Evolutionary conservation across 2,113 vertebrate genomes (phyloP), one percentile per base, ranked within the genome.

Genomic region (Pluvianellus socialis): DNA sequence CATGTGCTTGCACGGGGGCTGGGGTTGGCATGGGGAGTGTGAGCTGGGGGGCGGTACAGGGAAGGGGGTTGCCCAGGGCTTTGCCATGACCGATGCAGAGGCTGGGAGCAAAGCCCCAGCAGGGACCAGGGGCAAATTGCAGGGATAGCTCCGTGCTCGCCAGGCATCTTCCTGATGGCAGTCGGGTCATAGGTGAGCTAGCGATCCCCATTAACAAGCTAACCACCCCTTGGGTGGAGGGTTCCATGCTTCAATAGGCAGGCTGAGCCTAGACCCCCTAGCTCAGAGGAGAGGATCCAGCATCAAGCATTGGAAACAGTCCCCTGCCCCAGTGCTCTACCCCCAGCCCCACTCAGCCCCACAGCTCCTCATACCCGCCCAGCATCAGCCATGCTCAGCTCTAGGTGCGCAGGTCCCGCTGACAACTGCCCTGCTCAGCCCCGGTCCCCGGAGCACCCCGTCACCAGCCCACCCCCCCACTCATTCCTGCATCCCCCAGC

Each of bases 31-130:
- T 27, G 7, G 38, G 28, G 23, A 44, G 13, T 35, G 17, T 9
- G 30, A 35, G 22, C 42, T 27, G 49, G 14, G 30, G 26, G 42
- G 3, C 42, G 33, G 14, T n/a, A 67, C 21, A 20, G 11, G 18
- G 22, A 62, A 14, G 2, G 0, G 42, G 20, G 18, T 27, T 23
- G 33, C 73, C 40, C 13, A 5, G 45, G 15, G 59, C 4, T 83
- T 26, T 53, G n/a, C 42, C 4, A 1, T 35, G 44, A 28, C 12
- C 7, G 0, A 8, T 2, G 1, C 38, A 1, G 5, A 20, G 10
- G 18, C 14, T n/a, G 40, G 18, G 15, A 61, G 59, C 73, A 73
- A 49, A 65, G 21, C 30, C 26, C 6, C 22, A 22, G 14, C 27
- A 1, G 1, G 32, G 30, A 72, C 4, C 16, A 0, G 35, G 63